These are phyloP conservation scores for Sebastes iracundus DNA, from an alignment of 2,797 vertebrate genomes.

Conservation along the genomic window DNA sequence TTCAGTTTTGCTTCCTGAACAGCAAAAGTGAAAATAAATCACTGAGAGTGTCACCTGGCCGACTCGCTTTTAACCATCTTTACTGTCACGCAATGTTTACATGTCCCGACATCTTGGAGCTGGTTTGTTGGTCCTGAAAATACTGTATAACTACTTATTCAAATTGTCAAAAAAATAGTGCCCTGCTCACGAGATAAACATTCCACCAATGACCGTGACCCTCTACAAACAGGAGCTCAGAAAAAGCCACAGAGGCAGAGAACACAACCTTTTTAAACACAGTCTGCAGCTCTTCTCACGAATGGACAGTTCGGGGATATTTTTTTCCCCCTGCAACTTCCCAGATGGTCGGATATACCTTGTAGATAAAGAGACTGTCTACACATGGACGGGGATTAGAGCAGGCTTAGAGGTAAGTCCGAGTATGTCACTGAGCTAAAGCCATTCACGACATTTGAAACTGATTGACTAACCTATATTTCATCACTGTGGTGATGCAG, in stretches of 20 bases:
- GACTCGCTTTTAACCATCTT: background rate
- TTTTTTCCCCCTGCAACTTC: background rate
- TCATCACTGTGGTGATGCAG: background rate
- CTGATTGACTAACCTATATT: slow-evolving; percentile 29
- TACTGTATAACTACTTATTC: background rate
- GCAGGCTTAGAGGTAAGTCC: slow-evolving; percentile 33
- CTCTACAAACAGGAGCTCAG: slow-evolving; percentile 17
- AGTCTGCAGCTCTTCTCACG: background rate
- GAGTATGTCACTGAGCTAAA: background rate
- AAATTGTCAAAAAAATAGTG: background rate
- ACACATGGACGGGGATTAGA: slow-evolving; percentile 48
- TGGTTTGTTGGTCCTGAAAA: slow-evolving; percentile 2
- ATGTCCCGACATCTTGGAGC: background rate
- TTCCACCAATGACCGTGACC: slow-evolving; percentile 20
- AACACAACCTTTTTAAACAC: slow-evolving; percentile 31
- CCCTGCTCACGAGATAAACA: slow-evolving; percentile 29
- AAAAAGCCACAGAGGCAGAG: slow-evolving; percentile 13
- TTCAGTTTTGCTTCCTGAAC: slow-evolving; percentile 51
- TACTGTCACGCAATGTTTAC: background rate
- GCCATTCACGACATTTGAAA: slow-evolving; percentile 36
- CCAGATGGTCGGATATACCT: slow-evolving; percentile 41
- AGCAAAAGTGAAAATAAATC: slow-evolving; percentile 27
- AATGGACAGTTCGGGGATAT: background rate
- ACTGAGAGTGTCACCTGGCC: background rate
- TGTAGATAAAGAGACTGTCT: slow-evolving; percentile 23